These are phyloP conservation scores for Pedionomus torquatus DNA, from an alignment of 2,113 vertebrate species.

Conservation along the genomic window DNA sequence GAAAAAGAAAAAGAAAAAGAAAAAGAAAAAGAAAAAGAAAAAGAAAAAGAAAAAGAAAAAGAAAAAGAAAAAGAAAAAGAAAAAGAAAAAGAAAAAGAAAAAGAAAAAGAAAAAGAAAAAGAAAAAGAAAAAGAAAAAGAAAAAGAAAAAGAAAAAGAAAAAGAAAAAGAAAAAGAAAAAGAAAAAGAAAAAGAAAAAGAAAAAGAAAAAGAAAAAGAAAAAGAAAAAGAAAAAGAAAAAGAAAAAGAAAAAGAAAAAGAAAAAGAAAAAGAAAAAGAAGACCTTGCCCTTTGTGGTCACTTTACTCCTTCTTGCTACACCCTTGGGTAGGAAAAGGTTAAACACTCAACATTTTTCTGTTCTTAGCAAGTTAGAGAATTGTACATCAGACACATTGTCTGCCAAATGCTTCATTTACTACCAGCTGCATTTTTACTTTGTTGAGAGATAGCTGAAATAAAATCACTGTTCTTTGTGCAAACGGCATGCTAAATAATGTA, in stretches of 20 bases:
- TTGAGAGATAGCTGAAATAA: constrained; percentile 73
- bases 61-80: accelerated
- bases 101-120: accelerated
- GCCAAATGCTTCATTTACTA: constrained; percentile 75
- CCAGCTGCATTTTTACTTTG: constrained; percentile 77
- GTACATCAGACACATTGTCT: constrained; percentile 69
- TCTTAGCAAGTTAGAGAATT: constrained; percentile 61
- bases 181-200: too few relatives aligned
- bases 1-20: accelerated
- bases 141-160: too few relatives aligned
- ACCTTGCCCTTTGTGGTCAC: constrained; percentile 34
- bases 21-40: accelerated
- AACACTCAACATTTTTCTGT: constrained; percentile 51
- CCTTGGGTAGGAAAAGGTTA: constrained; percentile 68
- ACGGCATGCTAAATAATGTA: constrained; percentile 62
- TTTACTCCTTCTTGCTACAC: constrained; percentile 22
- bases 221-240: not conserved
- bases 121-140: accelerated
- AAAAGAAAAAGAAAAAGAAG: not conserved
- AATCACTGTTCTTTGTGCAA: constrained; percentile 74
- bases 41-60: accelerated
- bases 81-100: accelerated
- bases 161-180: accelerated
- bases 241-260: too few relatives aligned
- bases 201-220: accelerated